Evolutionary conservation across 2,797 vertebrate genomes (phyloP), one percentile per base, ranked within the genome.

Genomic region (Numenius phaeopus): DNA sequence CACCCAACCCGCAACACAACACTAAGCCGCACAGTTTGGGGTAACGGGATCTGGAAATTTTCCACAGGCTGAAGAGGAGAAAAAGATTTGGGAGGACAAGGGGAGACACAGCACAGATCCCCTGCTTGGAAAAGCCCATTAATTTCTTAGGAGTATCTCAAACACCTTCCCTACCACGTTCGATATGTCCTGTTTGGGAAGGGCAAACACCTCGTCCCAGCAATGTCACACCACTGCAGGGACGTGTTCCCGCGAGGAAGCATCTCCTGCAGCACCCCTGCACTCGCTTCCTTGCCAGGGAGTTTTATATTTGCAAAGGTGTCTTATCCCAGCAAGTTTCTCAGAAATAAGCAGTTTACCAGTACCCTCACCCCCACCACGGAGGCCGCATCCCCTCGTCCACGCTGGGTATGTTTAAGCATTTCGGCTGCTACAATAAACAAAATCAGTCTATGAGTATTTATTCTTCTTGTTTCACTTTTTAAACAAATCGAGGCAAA

Each of bases 251-350:
- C 32, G 1, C 30, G 5, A 42, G 58, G 37, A 27, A 3, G 3
- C 3, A n/a, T 9, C n/a, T 76, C 46, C 55, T 32, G 50, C 37
- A 14, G 32, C 42, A 46, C 20, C 40, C 77, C 78, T 26, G 40
- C 30, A 6, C 49, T 34, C 0, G 0, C 57, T 52, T 37, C 5
- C 27, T 27, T 14, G 52, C 54, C 66, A 64, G 9, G 0, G 2
- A 10, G 26, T 34, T 83, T 49, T 49, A 3, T 14, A 30, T 32
- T 17, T n/a, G 39, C 70, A 42, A n/a, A 70, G 57, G 30, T 37
- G 13, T 9, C 65, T 32, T 10, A 24, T 20, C 29, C 55, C 55
- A 37, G 47, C 26, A 57, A 24, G 57, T 39, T 40, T 44, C 72
- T 30, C 39, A 40, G 40, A 44, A 81, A 83, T 11, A 4, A 75